Evolutionary conservation across 1,140 invertebrate genomes (phyloP), one percentile per base, ranked within the genome.

Genomic region (Amyelois transitella): DNA sequence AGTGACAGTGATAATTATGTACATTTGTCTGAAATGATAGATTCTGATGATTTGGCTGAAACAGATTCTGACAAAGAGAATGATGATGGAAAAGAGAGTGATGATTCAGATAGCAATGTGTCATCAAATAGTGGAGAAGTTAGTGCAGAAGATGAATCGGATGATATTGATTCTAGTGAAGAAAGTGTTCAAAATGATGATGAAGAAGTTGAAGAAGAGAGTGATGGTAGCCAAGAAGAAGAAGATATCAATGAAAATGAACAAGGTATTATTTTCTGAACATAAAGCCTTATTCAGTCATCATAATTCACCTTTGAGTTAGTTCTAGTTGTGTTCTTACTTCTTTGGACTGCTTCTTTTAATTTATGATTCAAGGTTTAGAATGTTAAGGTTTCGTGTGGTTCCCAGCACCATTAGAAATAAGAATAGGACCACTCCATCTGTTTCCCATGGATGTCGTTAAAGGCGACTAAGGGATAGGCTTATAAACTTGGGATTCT

Each of bases 1-100:
- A 65, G 60, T 62, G 72, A 78, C 2, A 73, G 68, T 58, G 81
- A 86, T 25, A 81, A 89, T 60, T 86, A 84, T 47, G 71, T 70
- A 48, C 81, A 80, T 60, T 47, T 88, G 38, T 83, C 82, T 47
- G 84, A 86, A 22, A 76, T 81, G 73, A 55, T 76, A 22, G 69
- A 84, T 66, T 82, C 77, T 58, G 77, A 79, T 75, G 74, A 72
- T 58, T 66, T 87, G 28, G 68, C 73, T 32, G 64, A 75, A 43
- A 55, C 63, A 14, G 32, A 55, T 55, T 51, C 49, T 43, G 53
- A 45, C n/a, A 19, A 60, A 45, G 53, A 72, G 22, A 49, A 58
- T 43, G 49, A 67, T 8, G 38, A 32, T 53, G 54, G 18, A 43
- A 24, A 45, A 55, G 60, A 68, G 8, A 44, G 55, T 45, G 62